phyloP scores from a whole-genome alignment of 2,113 vertebrate genomes.

The Haemorhous mexicanus region DNA sequence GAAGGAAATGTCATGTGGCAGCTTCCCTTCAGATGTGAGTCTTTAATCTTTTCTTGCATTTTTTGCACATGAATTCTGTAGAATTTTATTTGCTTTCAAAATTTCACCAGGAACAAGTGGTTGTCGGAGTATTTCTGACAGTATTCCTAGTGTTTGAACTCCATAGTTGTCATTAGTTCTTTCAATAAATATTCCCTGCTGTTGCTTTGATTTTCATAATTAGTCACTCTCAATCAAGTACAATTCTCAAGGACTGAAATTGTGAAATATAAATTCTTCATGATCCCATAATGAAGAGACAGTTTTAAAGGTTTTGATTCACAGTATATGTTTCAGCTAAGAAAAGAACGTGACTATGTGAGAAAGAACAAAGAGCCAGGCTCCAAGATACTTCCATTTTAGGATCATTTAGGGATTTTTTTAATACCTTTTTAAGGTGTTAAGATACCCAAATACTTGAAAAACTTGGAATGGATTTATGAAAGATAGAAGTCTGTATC shows the following conservation, averaged over 20 bases:
- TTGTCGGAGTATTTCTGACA: neutral
- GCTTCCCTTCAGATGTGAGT: neutral
- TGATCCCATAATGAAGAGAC: neutral
- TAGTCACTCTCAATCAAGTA: constrained; percentile 6
- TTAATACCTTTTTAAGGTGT: neutral
- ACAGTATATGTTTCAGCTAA: neutral
- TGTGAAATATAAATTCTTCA: neutral
- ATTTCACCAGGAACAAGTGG: neutral
- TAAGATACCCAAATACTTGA: neutral
- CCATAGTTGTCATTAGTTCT: neutral
- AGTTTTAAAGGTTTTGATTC: neutral
- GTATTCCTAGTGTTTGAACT: constrained; percentile 5
- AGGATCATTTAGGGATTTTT: neutral
- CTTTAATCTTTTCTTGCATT: neutral
- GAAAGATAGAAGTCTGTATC: neutral
- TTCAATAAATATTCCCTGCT: neutral
- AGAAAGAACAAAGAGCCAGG: neutral
- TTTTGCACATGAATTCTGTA: neutral
- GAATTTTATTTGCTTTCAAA: neutral
- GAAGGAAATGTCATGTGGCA: neutral
- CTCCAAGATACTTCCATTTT: neutral
- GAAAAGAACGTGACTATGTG: neutral
- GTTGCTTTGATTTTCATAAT: constrained; percentile 43
- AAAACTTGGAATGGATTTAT: neutral
- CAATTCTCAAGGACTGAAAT: neutral